Evolutionary conservation across 2,888 invertebrate species (phyloP).

Genomic region (Ariolimax columbianus): DNA sequence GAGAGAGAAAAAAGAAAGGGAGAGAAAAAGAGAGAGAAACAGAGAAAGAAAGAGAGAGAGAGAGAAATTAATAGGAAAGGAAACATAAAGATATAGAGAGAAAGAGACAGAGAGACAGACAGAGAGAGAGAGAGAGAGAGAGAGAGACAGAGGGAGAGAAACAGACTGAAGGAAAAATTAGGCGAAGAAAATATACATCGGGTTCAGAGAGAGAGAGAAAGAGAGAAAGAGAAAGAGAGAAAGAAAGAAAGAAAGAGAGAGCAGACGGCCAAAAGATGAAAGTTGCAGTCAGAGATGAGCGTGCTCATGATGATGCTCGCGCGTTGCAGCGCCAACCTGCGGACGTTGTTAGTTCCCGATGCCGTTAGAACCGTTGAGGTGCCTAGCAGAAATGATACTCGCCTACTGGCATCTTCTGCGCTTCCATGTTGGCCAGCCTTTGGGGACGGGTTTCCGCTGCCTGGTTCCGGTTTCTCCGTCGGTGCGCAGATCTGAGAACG

Average conservation of each 20-base stretch:
- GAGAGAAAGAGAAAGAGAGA: too few relatives aligned
- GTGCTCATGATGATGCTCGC: background rate
- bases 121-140: background rate
- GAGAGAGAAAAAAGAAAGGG: background rate
- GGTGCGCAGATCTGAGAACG: background rate
- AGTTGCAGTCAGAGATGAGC: background rate
- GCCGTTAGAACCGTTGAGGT: constrained; percentile 55
- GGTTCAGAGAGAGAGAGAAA: too few relatives aligned
- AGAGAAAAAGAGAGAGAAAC: background rate
- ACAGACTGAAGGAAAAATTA: background rate
- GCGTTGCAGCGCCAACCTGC: constrained; percentile 39
- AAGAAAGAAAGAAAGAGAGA: background rate
- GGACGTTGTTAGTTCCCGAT: constrained; percentile 25
- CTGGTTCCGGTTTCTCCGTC: background rate
- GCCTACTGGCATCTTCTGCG: constrained; percentile 61
- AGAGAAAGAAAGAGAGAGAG: background rate
- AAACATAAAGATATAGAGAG: too few relatives aligned
- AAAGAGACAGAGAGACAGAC: background rate
- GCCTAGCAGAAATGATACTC: constrained; percentile 74
- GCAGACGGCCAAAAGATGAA: background rate
- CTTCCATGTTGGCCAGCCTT: constrained; percentile 42
- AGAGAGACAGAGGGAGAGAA: background rate
- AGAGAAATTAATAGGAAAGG: background rate
- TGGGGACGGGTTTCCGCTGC: constrained; percentile 8
- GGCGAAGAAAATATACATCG: too few relatives aligned